Conservation (phyloP, 2,888 invertebrate genomes). For the Spodoptera littoralis region DNA sequence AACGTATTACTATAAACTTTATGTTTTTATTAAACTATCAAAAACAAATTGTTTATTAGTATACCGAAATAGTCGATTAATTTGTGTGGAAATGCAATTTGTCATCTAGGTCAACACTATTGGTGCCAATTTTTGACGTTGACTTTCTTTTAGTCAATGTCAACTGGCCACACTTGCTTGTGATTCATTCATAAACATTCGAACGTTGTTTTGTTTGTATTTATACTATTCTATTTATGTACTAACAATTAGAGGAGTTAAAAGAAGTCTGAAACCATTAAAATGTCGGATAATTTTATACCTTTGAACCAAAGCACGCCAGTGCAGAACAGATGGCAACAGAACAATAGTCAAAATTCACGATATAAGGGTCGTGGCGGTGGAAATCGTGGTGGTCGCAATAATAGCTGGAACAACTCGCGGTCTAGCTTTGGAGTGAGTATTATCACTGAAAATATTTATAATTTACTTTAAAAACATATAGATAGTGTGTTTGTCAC, state of each 20-base stretch:
- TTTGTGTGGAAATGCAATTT: no score
- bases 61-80: no score
- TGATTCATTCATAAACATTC: no score
- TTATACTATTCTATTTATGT: no score
- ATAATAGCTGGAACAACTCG: constrained; percentile 72
- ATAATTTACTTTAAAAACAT: background rate
- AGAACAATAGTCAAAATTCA: constrained; percentile 65
- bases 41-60: no score
- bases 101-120: constrained; percentile 4
- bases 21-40: no score
- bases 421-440: constrained; percentile 77
- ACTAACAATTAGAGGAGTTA: no score
- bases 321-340: constrained; percentile 70
- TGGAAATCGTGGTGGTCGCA: constrained; percentile 63
- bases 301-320: constrained; percentile 84
- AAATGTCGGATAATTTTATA: constrained; percentile 82
- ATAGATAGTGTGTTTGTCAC: no score
- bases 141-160: no score
- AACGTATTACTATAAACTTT: no score
- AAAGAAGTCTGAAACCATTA: background rate
- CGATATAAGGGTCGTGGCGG: constrained; percentile 62
- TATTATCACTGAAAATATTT: constrained; percentile 17
- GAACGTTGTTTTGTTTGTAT: background rate
- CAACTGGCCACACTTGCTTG: no score
- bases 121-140: constrained; percentile 6